Base-by-base conservation (phyloP, 2,113 vertebrate species). In the Tachysurus vachellii region DNA sequence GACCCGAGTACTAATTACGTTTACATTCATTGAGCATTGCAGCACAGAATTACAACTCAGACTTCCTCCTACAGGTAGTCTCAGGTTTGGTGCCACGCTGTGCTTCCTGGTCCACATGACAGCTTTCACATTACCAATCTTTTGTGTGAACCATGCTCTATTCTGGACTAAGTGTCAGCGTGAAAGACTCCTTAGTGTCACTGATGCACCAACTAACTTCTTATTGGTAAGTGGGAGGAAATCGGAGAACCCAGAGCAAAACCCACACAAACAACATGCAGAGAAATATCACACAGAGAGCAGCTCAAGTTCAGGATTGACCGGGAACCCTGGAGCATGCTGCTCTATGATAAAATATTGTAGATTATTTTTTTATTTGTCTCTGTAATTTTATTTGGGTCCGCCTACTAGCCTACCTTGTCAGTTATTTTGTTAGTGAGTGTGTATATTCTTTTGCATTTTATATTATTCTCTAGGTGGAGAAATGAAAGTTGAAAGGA, bases 261-360 rank as follows among this genome's bases (percentile, higher is more conserved):
- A 21, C 54, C 17, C 54, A 57, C 28, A 57, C 17, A 36, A 31
- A 59, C 14, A 36, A 56, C 76, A 79, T 79, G 53, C 53, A 56
- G 76, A 16, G 53, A 56, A 56, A 79, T 56, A 10, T 79, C 76
- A 54, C 31, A 59, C 54, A 59, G 77, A 59, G 77, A 80, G 77
- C 36, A 59, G 10, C 54, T 80, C 79, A 59, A 36, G 17, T 59
- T 80, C 56, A 80, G 28, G 19, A 80, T 59, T 80, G 77, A 80
- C 54, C 9, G 1, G 54, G 31, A 59, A 11, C 79, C 79, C 79
- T 80, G 77, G 28, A 57, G 77, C 28, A 21, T 16, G 8, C 9
- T 28, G 75, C n/a, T 19, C n/a, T 80, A 80, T 80, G 5, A 80
- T 59, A 42, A 59, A 80, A 80, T 59, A 42, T 80, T 80, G 31